phyloP scores from a whole-genome alignment of 53 echinoderm and acorn worm genomes.

The Arbacia lixula region DNA sequence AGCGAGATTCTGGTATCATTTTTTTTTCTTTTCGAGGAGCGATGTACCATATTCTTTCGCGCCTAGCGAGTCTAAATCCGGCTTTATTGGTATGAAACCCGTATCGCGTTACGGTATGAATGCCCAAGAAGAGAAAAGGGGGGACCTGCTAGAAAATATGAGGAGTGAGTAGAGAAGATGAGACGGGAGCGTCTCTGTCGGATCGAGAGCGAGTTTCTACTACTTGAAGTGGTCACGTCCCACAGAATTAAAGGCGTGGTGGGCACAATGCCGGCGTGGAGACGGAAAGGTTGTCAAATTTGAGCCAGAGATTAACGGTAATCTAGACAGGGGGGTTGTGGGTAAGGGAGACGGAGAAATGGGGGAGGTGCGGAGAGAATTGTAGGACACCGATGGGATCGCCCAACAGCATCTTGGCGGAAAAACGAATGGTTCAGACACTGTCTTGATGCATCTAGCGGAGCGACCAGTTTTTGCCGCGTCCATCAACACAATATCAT shows the following conservation, averaged over 20 bases:
- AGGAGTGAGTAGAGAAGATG: neutral
- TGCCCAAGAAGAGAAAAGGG: neutral
- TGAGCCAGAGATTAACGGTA: constrained; percentile 48
- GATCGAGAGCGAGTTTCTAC: constrained; percentile 23
- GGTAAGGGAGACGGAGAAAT: neutral
- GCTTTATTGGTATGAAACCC: constrained; percentile 37
- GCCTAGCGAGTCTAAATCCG: constrained; percentile 17
- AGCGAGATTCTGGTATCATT: constrained; percentile 37
- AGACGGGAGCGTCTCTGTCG: constrained; percentile 2
- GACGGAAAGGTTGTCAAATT: constrained; percentile 45
- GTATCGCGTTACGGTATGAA: constrained; percentile 38
- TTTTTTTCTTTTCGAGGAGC: neutral
- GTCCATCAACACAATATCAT: no score
- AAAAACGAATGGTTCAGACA: no score
- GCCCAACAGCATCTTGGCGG: no score
- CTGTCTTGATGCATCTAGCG: no score
- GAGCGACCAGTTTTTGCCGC: no score
- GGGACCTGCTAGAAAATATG: constrained; percentile 6
- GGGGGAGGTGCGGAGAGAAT: neutral
- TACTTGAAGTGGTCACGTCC: constrained; percentile 52
- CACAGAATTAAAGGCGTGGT: constrained; percentile 42
- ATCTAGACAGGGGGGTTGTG: constrained; percentile 14
- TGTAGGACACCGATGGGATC: no score
- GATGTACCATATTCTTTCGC: neutral
- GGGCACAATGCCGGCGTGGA: constrained; percentile 23